Percentiles rank a stretch among this genome's conserved stretches.
phyloP scores from a whole-genome alignment of 2,113 vertebrate genomes.

The Regulus satrapa region DNA sequence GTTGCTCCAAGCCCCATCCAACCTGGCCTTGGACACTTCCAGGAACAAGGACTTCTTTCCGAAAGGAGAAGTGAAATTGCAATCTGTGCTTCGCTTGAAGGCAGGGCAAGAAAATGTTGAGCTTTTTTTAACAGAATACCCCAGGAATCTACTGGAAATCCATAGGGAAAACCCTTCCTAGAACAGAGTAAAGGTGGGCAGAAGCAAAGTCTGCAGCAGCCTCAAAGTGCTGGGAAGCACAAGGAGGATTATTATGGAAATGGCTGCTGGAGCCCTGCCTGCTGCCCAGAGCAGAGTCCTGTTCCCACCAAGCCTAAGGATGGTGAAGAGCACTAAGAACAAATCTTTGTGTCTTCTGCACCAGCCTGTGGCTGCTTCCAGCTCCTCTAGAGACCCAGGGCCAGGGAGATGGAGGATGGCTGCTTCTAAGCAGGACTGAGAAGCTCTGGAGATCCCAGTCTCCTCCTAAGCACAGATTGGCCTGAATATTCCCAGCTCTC shows the following conservation, averaged over 20 bases:
- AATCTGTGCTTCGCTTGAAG: not conserved
- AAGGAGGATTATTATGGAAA: not conserved
- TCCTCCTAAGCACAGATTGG: not conserved
- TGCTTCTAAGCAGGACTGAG: not conserved
- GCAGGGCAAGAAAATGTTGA: not conserved
- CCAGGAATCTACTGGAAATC: not conserved
- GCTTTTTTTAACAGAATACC: not conserved
- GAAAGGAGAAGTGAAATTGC: not conserved
- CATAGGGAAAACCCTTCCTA: not conserved
- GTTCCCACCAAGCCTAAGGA: not conserved
- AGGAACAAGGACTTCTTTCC: not conserved
- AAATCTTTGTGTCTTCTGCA: accelerated
- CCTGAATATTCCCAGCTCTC: not conserved
- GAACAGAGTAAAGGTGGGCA: not conserved
- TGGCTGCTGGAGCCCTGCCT: not conserved
- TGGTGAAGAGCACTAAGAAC: not conserved
- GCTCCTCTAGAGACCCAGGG: not conserved
- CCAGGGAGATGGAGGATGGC: accelerated
- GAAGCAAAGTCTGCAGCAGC: not conserved
- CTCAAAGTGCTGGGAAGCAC: not conserved
- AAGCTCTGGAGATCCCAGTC: not conserved
- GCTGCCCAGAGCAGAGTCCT: not conserved
- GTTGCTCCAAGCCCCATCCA: not conserved
- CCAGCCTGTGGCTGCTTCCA: not conserved
- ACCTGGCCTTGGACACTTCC: not conserved